Conservation (phyloP, 2,888 invertebrate genomes). For the Lathronympha strigana region DNA sequence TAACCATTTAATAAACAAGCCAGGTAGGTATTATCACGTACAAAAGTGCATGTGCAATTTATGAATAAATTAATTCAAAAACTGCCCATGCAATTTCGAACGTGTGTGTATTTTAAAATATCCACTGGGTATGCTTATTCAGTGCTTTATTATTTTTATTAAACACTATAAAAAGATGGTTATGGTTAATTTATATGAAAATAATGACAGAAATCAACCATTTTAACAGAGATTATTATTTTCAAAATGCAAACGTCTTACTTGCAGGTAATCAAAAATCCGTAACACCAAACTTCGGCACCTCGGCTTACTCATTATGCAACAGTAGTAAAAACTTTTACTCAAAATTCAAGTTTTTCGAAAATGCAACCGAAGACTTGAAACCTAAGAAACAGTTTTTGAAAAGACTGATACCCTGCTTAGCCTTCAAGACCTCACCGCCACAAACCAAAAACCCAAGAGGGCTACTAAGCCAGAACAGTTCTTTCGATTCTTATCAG, state of each 20-base stretch:
- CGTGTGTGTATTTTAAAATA: too few relatives aligned
- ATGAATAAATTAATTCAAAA: too few relatives aligned
- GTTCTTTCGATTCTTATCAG: conserved; percentile 70
- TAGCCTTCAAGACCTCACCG: conserved; percentile 63
- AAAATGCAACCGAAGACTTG: conserved; percentile 46
- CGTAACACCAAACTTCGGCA: conserved; percentile 69
- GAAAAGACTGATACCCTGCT: conserved; percentile 68
- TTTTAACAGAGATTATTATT: too few relatives aligned
- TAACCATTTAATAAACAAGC: too few relatives aligned
- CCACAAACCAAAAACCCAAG: conserved; percentile 48
- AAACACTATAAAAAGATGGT: too few relatives aligned
- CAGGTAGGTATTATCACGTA: too few relatives aligned
- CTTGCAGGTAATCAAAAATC: conserved; percentile 61
- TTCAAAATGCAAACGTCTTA: not conserved
- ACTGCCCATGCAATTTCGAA: too few relatives aligned
- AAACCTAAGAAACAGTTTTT: conserved; percentile 67
- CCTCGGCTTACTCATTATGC: conserved; percentile 62
- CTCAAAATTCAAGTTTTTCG: conserved; percentile 43
- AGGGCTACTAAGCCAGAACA: conserved; percentile 46
- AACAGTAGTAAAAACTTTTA: conserved; percentile 45
- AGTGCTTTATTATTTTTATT: too few relatives aligned
- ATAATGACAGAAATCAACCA: too few relatives aligned
- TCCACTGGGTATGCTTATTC: too few relatives aligned
- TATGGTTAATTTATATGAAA: too few relatives aligned
- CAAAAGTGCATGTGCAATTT: too few relatives aligned